Conservation (phyloP, 2,797 vertebrate species). For the Mico argentatus region DNA sequence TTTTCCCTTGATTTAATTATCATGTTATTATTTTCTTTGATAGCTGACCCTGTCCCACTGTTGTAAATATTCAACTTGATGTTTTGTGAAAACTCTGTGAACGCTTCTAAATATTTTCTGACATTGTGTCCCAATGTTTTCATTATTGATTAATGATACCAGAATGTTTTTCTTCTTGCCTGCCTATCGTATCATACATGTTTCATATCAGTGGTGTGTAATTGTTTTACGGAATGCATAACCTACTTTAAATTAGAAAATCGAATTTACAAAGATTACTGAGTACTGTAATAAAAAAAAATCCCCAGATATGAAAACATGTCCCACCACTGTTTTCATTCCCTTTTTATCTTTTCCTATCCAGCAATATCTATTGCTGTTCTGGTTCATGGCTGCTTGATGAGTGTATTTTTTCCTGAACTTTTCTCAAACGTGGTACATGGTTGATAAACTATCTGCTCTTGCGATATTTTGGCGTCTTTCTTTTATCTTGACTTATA, state of each 20-base stretch:
- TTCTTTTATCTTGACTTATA: not conserved
- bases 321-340: not conserved
- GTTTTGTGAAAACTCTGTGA: not conserved
- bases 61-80: not conserved
- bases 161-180: not conserved
- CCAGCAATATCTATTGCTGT: not conserved
- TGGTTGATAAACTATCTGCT: not conserved
- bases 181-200: not conserved
- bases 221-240: not conserved
- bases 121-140: not conserved
- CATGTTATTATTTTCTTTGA: not conserved
- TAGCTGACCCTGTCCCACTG: not conserved
- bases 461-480: not conserved
- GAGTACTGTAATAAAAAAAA: not conserved
- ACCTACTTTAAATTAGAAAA: not conserved
- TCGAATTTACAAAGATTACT: not conserved
- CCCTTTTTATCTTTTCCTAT: not conserved
- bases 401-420: not conserved
- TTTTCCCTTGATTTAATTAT: not conserved
- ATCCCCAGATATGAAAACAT: not conserved
- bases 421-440: not conserved
- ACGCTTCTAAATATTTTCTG: not conserved
- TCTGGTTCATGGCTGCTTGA: not conserved
- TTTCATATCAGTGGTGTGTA: not conserved
- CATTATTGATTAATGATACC: not conserved